These are phyloP conservation scores for Aphyosemion australe DNA, from an alignment of 2,113 vertebrate genomes.

Conservation along the genomic window DNA sequence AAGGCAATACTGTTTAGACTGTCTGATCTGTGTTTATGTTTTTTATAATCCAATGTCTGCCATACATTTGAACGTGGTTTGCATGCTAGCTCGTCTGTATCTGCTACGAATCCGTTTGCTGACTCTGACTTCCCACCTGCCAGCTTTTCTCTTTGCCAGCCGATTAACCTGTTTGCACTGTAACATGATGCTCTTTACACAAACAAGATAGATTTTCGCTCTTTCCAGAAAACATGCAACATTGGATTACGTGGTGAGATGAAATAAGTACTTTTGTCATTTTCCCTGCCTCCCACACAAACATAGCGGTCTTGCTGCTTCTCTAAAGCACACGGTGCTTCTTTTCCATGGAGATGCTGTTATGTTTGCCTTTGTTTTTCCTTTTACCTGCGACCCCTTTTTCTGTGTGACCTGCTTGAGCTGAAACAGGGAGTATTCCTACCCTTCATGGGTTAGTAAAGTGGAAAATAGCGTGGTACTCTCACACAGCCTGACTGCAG, in stretches of 20 bases:
- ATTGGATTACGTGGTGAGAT: background rate
- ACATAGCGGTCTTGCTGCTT: background rate
- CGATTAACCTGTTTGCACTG: conserved; percentile 20
- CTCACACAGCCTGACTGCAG: conserved; percentile 26
- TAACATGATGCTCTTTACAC: conserved; percentile 6
- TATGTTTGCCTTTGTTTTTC: conserved; percentile 30
- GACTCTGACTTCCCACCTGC: conserved; percentile 20
- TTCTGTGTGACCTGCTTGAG: conserved; percentile 30
- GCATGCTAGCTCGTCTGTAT: background rate
- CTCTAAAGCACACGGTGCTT: background rate
- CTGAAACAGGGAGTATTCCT: conserved; percentile 40
- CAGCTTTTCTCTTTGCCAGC: conserved; percentile 17
- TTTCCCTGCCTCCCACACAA: background rate
- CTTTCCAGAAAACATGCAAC: background rate
- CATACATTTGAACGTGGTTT: no score
- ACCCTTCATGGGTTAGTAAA: conserved; percentile 34
- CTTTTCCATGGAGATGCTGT: background rate
- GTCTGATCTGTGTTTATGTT: no score
- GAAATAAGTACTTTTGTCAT: conserved; percentile 11
- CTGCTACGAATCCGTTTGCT: conserved; percentile 16
- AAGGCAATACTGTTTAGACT: no score
- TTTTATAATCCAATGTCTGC: no score
- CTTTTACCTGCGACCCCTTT: conserved; percentile 34
- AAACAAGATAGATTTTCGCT: conserved; percentile 1
- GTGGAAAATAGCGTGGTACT: conserved; percentile 49